Percentiles rank a stretch among this genome's conserved stretches.
Evolutionary conservation across 2,113 vertebrate genomes (phyloP).

Genomic region (Acinonyx jubatus): DNA sequence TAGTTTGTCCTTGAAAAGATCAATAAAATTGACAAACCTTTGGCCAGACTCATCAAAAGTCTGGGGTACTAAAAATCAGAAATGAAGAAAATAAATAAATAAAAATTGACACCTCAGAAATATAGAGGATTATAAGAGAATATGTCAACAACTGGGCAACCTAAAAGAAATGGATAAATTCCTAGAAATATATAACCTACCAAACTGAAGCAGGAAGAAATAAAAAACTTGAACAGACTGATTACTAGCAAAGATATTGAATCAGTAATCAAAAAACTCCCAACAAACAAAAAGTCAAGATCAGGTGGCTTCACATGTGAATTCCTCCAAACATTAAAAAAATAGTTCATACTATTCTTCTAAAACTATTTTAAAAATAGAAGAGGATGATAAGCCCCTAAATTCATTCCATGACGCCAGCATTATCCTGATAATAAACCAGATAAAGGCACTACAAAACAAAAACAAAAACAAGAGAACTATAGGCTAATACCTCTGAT

Average conservation of each 20-base stretch:
- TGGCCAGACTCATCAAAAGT: not conserved
- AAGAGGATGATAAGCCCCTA: not conserved
- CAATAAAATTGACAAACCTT: not conserved
- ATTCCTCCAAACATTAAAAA: not conserved
- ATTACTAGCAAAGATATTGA: not conserved
- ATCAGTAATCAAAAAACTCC: not conserved
- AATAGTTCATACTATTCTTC: not conserved
- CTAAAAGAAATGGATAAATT: not conserved
- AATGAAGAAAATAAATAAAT: not conserved
- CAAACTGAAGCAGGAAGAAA: not conserved
- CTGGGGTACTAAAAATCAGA: not conserved
- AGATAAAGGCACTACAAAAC: not conserved
- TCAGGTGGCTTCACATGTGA: not conserved
- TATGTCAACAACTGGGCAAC: not conserved
- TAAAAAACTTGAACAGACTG: not conserved
- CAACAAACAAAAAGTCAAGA: not conserved
- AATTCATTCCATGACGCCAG: not conserved
- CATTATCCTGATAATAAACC: not conserved
- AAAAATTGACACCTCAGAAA: not conserved
- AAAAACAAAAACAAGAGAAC: not conserved
- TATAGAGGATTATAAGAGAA: not conserved
- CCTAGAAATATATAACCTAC: not conserved
- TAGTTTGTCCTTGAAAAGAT: not conserved
- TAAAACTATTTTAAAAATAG: not conserved
- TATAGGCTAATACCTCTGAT: not conserved